These are phyloP conservation scores for Xenopus borealis DNA, from an alignment of 2,113 vertebrate species.

Conservation along the genomic window DNA sequence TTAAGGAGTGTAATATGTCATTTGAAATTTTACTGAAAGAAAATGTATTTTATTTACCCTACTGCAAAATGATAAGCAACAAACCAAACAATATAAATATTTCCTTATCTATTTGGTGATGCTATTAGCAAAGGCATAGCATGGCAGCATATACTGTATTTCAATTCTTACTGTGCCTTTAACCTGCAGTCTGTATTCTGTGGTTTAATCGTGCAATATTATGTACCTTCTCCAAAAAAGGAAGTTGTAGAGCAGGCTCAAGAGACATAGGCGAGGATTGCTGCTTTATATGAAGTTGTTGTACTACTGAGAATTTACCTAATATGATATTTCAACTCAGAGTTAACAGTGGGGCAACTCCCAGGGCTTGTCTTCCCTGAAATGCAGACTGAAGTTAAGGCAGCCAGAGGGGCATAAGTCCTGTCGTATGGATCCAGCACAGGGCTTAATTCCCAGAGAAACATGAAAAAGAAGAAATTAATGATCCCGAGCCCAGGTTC, in stretches of 20 bases:
- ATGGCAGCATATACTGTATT: too few relatives aligned
- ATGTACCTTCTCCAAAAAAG: neutral
- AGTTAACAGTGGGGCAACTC: slow-evolving; percentile 27
- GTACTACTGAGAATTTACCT: slow-evolving; percentile 21
- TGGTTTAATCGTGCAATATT: neutral
- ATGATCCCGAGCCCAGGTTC: slow-evolving; percentile 30
- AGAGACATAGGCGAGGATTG: slow-evolving; percentile 10
- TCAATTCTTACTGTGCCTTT: too few relatives aligned
- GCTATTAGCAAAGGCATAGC: too few relatives aligned
- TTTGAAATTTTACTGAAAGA: too few relatives aligned
- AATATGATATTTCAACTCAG: slow-evolving; percentile 22
- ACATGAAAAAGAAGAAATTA: slow-evolving; percentile 23
- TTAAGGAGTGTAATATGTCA: too few relatives aligned
- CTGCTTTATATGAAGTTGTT: slow-evolving; percentile 23
- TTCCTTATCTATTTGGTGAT: too few relatives aligned
- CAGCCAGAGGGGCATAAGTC: slow-evolving; percentile 27
- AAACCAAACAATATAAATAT: too few relatives aligned
- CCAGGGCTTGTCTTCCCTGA: slow-evolving; percentile 23
- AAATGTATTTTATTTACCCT: too few relatives aligned
- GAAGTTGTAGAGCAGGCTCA: neutral
- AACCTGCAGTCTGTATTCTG: too few relatives aligned
- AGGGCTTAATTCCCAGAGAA: slow-evolving; percentile 44
- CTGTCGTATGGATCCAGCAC: slow-evolving; percentile 30
- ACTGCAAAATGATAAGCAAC: too few relatives aligned
- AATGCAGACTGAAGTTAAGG: slow-evolving; percentile 11